These are phyloP conservation scores for Periophthalmus modestus DNA, from an alignment of 2,113 vertebrate species.

Conservation along the genomic window DNA sequence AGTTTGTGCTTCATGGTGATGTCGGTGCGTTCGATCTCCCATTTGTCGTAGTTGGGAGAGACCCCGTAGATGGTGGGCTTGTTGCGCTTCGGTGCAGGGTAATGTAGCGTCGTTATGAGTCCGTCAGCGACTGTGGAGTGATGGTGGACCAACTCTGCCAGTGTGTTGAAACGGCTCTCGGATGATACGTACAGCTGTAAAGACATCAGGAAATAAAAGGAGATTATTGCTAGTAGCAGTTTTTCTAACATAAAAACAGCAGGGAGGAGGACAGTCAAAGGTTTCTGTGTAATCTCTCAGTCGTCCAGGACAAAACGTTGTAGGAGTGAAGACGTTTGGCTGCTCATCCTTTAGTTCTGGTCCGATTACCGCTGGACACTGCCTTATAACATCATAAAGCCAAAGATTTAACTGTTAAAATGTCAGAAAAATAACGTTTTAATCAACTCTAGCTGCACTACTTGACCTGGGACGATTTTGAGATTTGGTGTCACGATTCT, in stretches of 20 bases:
- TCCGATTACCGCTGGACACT: too few relatives aligned
- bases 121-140: slow-evolving; percentile 96
- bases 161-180: slow-evolving; percentile 95
- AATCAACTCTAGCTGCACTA: too few relatives aligned
- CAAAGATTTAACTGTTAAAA: slow-evolving; percentile 56
- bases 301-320: too few relatives aligned
- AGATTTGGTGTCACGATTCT: too few relatives aligned
- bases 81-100: slow-evolving; percentile 96
- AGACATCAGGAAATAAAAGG: background rate
- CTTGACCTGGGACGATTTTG: too few relatives aligned
- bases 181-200: slow-evolving; percentile 96
- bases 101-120: slow-evolving; percentile 96
- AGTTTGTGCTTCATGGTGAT: slow-evolving; percentile 99
- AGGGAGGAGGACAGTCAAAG: slow-evolving; percentile 40
- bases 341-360: too few relatives aligned
- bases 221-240: background rate
- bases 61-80: slow-evolving; percentile 98
- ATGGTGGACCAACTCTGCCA: slow-evolving; percentile 97
- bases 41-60: slow-evolving; percentile 97
- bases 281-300: slow-evolving; percentile 30
- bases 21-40: slow-evolving; percentile 98
- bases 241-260: background rate
- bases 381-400: background rate
- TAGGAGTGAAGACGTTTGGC: too few relatives aligned
- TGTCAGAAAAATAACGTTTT: background rate